Conservation (phyloP, 2,113 vertebrate species). For the Mobula birostris region DNA sequence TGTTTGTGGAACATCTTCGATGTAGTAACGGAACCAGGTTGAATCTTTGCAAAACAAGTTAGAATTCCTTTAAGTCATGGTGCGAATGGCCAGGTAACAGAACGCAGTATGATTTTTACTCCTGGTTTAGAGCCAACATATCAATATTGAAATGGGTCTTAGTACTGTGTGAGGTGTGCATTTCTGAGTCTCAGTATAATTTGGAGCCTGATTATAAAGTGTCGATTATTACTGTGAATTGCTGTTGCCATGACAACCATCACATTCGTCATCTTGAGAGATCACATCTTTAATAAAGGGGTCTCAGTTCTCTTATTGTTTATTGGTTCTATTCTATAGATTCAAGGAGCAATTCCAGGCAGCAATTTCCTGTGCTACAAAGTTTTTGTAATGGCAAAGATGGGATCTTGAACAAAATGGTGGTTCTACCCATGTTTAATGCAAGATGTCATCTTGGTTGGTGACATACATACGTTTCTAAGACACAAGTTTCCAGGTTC, state of each 20-base stretch:
- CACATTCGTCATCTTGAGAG: not conserved
- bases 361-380: too few species aligned
- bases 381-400: too few species aligned
- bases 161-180: not conserved
- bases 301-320: not conserved
- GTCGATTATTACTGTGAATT: not conserved
- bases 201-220: constrained; percentile 7
- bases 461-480: too few species aligned
- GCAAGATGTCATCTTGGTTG: too few species aligned
- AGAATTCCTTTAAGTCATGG: not conserved
- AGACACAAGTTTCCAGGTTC: too few species aligned
- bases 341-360: not conserved
- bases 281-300: not conserved
- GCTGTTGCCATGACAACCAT: not conserved
- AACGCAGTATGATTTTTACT: not conserved
- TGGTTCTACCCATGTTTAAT: too few species aligned
- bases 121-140: not conserved
- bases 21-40: not conserved
- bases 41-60: not conserved
- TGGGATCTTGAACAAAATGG: too few species aligned
- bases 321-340: not conserved
- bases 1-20: not conserved
- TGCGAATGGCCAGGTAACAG: not conserved
- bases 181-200: not conserved
- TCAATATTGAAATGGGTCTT: not conserved